Evolutionary conservation across 2,113 vertebrate species (phyloP), one percentile per base, ranked within the genome.

Genomic region (Syngnathus scovelli): DNA sequence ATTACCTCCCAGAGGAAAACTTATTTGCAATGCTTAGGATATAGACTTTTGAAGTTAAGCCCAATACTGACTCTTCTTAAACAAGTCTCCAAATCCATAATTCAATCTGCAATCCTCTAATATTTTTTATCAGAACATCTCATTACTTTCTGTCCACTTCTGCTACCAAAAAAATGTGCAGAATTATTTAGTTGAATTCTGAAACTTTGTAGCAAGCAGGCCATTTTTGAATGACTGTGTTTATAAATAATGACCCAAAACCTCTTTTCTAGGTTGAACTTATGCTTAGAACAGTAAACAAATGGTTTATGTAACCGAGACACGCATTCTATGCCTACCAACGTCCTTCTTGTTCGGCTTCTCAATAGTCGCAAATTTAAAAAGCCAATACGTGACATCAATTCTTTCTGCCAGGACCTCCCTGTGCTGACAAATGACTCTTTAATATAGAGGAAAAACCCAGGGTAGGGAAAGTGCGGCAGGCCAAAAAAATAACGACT

Each of bases 371-470:
- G 71, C 69, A 80, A 74, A 36, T 36, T 80, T 72, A 77, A 68
- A 83, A 69, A 74, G 69, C 64, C 74, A 78, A 63, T 78, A 80
- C 68, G 56, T 65, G 64, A 75, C 78, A 72, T 78, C 71, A 77
- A 64, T 77, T 78, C 58, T 43, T 72, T 61, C 66, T 80, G 78
- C 72, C 79, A 27, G 78, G 78, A 70, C 66, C 56, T 80, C 80
- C 71, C 86, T 83, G 69, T 78, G 36, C 48, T 86, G 85, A 90
- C 73, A 83, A 89, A 90, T 85, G 84, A 83, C 82, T 89, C 82
- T 69, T 77, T 82, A 86, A 87, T 86, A 68, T 75, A 65, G 83
- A 75, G 33, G 60, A 82, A 81, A 85, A 81, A 62, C 61, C 69
- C 71, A 51, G 66, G 71, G 59, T 68, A 74, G 66, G 69, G 69